Evolutionary conservation across 35 echinoderm and acorn worm genomes (phyloP).

Genomic region (Strongylocentrotus purpuratus): DNA sequence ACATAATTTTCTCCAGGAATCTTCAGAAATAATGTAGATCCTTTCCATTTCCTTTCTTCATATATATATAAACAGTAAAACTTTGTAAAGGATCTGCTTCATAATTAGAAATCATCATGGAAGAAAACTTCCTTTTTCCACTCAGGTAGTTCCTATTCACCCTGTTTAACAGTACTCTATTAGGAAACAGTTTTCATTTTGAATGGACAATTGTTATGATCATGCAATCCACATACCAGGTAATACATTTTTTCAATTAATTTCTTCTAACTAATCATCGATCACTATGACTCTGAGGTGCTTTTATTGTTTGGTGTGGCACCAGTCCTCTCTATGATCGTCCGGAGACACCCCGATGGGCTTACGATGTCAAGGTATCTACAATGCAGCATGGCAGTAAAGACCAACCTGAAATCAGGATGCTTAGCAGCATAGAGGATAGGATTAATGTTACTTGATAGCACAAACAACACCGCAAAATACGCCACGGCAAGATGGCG

Average conservation of each 20-base stretch:
- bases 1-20: too few species aligned
- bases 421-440: slow-evolving; percentile 33
- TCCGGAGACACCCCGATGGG: slow-evolving; percentile 12
- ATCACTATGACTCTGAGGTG: neutral
- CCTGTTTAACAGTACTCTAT: too few species aligned
- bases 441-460: slow-evolving; percentile 41
- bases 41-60: too few species aligned
- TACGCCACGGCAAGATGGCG: neutral
- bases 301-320: slow-evolving; percentile 8
- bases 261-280: neutral
- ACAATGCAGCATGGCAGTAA: slow-evolving; percentile 27
- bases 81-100: too few species aligned
- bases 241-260: neutral
- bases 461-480: neutral
- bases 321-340: neutral
- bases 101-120: too few species aligned
- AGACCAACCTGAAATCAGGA: slow-evolving; percentile 31
- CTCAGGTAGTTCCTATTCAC: too few species aligned
- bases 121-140: too few species aligned
- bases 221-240: neutral
- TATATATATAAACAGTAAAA: too few species aligned
- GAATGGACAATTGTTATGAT: neutral
- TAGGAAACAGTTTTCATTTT: too few species aligned
- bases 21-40: too few species aligned
- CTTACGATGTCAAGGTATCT: neutral